These are phyloP conservation scores for Sarcophilus harrisii DNA, from an alignment of 2,797 vertebrate genomes.

Conservation along the genomic window DNA sequence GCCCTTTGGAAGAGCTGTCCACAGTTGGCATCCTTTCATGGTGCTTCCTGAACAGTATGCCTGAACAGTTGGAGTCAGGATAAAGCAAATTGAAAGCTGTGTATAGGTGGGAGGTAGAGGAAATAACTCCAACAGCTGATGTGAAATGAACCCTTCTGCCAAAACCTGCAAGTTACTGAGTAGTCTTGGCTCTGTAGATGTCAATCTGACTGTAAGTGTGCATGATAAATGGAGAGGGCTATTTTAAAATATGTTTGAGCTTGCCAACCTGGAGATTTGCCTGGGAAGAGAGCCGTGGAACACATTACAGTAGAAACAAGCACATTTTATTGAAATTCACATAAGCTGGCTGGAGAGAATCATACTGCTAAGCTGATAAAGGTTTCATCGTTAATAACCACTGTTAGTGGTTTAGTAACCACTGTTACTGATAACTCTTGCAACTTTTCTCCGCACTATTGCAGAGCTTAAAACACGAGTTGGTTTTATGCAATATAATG, in stretches of 20 bases:
- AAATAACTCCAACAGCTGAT: conserved; percentile 50
- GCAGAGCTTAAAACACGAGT: conserved; percentile 18
- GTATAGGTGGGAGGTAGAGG: conserved; percentile 35
- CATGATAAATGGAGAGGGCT: conserved; percentile 69
- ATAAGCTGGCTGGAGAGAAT: conserved; percentile 65
- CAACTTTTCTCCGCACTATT: conserved; percentile 25
- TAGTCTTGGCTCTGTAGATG: conserved; percentile 58
- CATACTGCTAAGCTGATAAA: conserved; percentile 62
- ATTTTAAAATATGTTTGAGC: conserved; percentile 74
- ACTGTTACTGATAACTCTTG: conserved; percentile 39
- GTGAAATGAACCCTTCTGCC: conserved; percentile 59
- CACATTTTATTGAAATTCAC: conserved; percentile 55
- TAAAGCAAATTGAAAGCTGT: conserved; percentile 27
- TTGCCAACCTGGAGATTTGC: conserved; percentile 73
- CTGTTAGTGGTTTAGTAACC: conserved; percentile 61
- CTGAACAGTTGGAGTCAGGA: background rate
- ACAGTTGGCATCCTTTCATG: conserved; percentile 27
- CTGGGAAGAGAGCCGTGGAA: conserved; percentile 55
- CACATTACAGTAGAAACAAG: conserved; percentile 65
- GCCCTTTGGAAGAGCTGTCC: conserved; percentile 28
- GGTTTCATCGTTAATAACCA: conserved; percentile 66
- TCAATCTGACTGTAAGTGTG: conserved; percentile 69
- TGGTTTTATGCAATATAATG: conserved; percentile 38
- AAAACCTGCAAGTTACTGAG: conserved; percentile 61
- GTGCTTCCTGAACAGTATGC: background rate